Evolutionary conservation across 2,888 invertebrate species (phyloP), one percentile per base, ranked within the genome.

Genomic region (Unio pictorum): DNA sequence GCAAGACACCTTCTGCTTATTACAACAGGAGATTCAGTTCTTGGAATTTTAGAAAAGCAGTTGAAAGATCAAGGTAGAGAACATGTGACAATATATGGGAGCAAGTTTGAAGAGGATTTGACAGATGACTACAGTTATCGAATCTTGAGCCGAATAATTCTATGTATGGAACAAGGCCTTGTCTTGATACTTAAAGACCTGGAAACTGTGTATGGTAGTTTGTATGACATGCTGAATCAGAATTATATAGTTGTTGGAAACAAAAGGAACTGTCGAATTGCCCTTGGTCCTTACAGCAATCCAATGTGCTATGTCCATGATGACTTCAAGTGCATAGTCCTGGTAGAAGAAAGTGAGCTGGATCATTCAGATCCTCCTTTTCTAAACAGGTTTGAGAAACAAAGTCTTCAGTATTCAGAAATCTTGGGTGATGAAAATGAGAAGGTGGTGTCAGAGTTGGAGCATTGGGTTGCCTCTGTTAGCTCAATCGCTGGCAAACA

Each of bases 321-420:
- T 18, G 60, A 74, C 0, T 84, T 84, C 65, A 74, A 79, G 69
- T 83, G 82, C 66, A 78, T 84, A 65, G 84, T 84, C 2, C 71
- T 84, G 0, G 76, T 81, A 4, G 81, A 81, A 60, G 79, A 81
- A 65, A 69, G 67, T 15, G 73, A 79, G 61, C 30, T 84, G 2
- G 67, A 78, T 66, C 67, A 72, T 30, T 72, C 79, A 18, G 82
- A 83, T 62, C 81, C 84, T 26, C 84, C 85, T 11, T 81, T 85
- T 71, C 67, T 85, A n/a, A 85, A 85, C 62, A 68, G 85, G 20
- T 83, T 85, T 72, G 85, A 85, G 69, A 85, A 85, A 34, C 85
- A 85, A 55, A 78, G 82, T 67, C 73, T 89, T 45, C 63, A 76
- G 59, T 78, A 82, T 67, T 57, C 66, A 57, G 82, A 82, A 61